Percentiles rank a stretch among this genome's conserved stretches.
Conservation (phyloP, 2,797 vertebrate species). For the Alauda arvensis region DNA sequence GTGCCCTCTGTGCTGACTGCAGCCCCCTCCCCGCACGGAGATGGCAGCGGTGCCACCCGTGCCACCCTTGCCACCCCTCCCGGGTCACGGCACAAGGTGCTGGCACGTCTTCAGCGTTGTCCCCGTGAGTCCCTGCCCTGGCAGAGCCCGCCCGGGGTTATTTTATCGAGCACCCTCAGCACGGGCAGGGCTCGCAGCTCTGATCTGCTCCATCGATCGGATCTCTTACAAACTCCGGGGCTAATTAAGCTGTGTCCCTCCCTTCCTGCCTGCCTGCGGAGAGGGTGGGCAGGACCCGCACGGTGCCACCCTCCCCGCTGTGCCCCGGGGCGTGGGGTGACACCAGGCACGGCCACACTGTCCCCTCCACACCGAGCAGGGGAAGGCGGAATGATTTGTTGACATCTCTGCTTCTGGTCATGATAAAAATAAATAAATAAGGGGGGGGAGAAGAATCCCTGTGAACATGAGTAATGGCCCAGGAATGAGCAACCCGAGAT, state of each 20-base stretch:
- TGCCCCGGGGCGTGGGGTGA: fast-evolving
- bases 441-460: conserved; percentile 44
- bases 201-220: background rate
- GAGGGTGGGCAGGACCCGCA: fast-evolving
- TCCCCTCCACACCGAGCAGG: fast-evolving
- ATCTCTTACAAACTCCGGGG: background rate
- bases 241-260: background rate
- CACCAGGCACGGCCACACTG: fast-evolving
- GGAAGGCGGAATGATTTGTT: background rate
- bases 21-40: background rate
- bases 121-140: background rate
- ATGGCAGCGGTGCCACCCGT: background rate
- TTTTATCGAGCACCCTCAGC: background rate
- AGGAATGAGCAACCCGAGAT: conserved; percentile 72
- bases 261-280: fast-evolving
- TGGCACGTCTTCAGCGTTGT: fast-evolving
- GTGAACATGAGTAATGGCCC: conserved; percentile 76
- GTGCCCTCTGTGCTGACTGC: background rate
- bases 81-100: fast-evolving
- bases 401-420: conserved; percentile 21
- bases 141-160: background rate
- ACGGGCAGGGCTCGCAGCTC: background rate
- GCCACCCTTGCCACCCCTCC: background rate
- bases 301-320: fast-evolving
- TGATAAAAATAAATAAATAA: conserved; percentile 24